A percentile compares a stretch with the other conserved stretches of the same genome.
Evolutionary conservation across 2,888 invertebrate species (phyloP).

Genomic region (Pseudanteris insignis): DNA sequence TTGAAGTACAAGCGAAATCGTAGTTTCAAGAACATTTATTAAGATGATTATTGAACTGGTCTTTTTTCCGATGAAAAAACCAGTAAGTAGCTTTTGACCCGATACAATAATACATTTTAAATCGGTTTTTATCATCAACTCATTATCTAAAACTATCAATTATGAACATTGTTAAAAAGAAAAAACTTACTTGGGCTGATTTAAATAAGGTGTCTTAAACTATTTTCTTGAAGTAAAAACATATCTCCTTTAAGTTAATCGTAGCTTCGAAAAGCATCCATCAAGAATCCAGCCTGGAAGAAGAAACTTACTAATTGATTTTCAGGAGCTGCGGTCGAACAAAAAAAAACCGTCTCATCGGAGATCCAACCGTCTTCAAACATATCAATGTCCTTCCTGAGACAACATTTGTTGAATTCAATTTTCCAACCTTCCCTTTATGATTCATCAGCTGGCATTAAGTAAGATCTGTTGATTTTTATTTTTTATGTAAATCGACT

Average conservation of each 20-base stretch:
- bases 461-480: slow-evolving; percentile 34
- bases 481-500: slow-evolving; percentile 41
- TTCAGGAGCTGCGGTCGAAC: slow-evolving; percentile 8
- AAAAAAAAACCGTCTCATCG: slow-evolving; percentile 7
- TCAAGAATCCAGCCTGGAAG: neutral
- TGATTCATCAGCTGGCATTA: slow-evolving; percentile 32
- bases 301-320: slow-evolving; percentile 20
- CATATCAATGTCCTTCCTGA: slow-evolving; percentile 7
- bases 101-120: no score
- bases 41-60: no score
- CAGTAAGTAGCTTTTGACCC: no score
- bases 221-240: no score
- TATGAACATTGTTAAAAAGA: no score
- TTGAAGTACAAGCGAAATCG: slow-evolving; percentile 11
- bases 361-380: slow-evolving; percentile 2
- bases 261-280: slow-evolving; percentile 4
- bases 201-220: no score
- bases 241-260: no score
- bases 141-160: no score
- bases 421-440: slow-evolving; percentile 15
- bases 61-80: no score
- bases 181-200: no score
- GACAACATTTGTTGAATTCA: slow-evolving; percentile 6
- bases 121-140: no score
- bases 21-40: slow-evolving; percentile 14